Evolutionary conservation across 1,140 invertebrate genomes (phyloP).

Genomic region (Telenomus remus): DNA sequence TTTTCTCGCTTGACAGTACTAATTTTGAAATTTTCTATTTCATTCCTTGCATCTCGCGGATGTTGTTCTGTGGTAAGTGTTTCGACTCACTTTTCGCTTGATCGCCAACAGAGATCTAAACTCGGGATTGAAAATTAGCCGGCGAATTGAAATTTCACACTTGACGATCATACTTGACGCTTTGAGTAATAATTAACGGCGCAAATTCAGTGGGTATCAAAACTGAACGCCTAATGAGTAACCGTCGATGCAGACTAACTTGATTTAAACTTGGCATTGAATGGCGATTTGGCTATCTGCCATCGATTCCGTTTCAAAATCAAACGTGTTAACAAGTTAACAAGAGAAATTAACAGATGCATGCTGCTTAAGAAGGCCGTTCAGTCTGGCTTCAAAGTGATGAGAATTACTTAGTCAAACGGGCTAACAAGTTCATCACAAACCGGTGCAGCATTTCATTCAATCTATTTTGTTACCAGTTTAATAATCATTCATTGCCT

Average conservation of each 20-base stretch:
- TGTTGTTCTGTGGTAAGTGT: conserved; percentile 66
- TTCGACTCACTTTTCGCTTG: conserved; percentile 13
- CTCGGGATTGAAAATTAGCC: neutral
- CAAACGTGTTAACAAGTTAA: conserved; percentile 59
- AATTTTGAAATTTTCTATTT: conserved; percentile 58
- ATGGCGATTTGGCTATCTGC: conserved; percentile 54
- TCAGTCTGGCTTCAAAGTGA: conserved; percentile 60
- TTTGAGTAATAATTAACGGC: too few relatives aligned
- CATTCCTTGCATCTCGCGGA: conserved; percentile 62
- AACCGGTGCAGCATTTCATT: conserved; percentile 57
- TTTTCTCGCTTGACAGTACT: conserved; percentile 37
- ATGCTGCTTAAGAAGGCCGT: conserved; percentile 65
- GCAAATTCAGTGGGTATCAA: conserved; percentile 8
- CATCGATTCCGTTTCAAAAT: conserved; percentile 42
- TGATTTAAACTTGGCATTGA: conserved; percentile 36
- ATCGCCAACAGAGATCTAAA: conserved; percentile 41
- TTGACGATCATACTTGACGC: too few relatives aligned
- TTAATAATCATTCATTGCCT: conserved; percentile 51
- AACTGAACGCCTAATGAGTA: conserved; percentile 18
- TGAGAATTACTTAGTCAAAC: conserved; percentile 55
- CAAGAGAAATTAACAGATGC: conserved; percentile 68
- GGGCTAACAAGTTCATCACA: conserved; percentile 56
- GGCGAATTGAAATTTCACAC: too few relatives aligned
- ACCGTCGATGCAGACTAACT: conserved; percentile 27
- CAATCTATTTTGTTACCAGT: conserved; percentile 59